Base-by-base conservation (phyloP, 2,113 vertebrate species). In the Noturus placidus region DNA sequence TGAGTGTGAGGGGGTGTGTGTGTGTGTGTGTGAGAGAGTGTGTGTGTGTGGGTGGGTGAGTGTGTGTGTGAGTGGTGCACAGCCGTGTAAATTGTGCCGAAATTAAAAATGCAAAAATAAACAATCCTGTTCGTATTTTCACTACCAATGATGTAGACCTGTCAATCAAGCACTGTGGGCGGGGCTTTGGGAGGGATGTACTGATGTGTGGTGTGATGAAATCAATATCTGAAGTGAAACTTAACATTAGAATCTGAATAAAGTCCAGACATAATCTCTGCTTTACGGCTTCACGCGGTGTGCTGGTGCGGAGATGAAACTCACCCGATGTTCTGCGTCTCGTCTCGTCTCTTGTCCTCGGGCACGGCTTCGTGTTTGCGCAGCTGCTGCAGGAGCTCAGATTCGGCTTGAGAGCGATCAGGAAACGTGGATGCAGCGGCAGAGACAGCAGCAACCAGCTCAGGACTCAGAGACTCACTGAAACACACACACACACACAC, bases 381-480 rank as follows among this genome's bases (percentile, higher is more conserved):
- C 38, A 99, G 93, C 79, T 97, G 95, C 67, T 78, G 91, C 33
- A 99, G 95, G 15, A 99, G 94, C 13, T 99, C 98, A 0, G 96
- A 98, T 87, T 95, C 94, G 0, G 93, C 96, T 61, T 91, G 91
- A 35, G 92, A 92, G 85, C 90, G 89, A 89, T 97, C 83, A 1
- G 96, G 95, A 1, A 98, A 91, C 4, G 96, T 96, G 89, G 97
- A 94, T 0, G 97, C 98, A 0, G 97, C 96, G 0, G 96, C 96
- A 63, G 97, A 93, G 2, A 92, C 97, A 10, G 98, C 98, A 11
- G 95, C 94, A 35, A 96, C 94, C 90, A 99, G 84, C 19, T 96
- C 94, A 22, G 95, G 95, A 92, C 91, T 94, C 87, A 97, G 87
- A 0, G 89, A 87, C 19, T 92, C 92, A 30, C 91, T 95, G 79